Evolutionary conservation across 2,113 vertebrate species (phyloP), one percentile per base, ranked within the genome.

Genomic region (Thamnaconus septentrionalis): DNA sequence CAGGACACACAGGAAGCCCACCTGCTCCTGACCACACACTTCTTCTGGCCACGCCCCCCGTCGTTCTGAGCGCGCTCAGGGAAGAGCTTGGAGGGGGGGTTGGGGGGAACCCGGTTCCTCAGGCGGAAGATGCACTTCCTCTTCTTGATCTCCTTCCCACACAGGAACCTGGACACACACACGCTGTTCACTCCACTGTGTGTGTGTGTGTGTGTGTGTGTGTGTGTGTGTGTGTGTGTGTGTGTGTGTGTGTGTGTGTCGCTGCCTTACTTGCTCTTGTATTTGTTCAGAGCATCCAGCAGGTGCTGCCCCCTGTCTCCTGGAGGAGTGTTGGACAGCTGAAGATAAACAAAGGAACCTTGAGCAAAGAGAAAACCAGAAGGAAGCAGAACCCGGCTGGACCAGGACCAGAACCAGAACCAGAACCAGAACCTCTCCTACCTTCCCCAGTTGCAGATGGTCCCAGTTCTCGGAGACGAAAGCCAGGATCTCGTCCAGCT

Each of bases 41-140:
- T 93, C 83, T 93, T 95, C 43, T 84, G 90, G 39, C 91, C 87
- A 52, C 92, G 86, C 0, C 85, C 4, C 0, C 79, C 81, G 3
- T 95, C 94, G 3, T 59, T 81, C 1, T 91, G 87, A 41, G 83
- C 64, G 5, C 94, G 95, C 61, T 97, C 96, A 0, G 95, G 96
- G 61, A 97, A 89, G 18, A 97, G 92, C 48, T 96, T 97, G 56
- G 91, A 92, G 0, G 96, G 95, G 0, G 96, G 96, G 78, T 93
- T 94, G 0, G 96, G 97, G 0, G 97, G 97, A 3, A 98, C 96
- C 0, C 97, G 90, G 18, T 95, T 93, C 41, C 96, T 90, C 73
- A 99, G 86, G n/a, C 97, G 93, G 56, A 98, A 99, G 76, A 99
- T 97, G 82, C 95, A 97, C 75, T 98, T 98, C 88, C 97, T 97